A percentile compares a stretch with the other conserved stretches of the same genome.
Conservation (phyloP, 2,113 vertebrate species). For the Apus apus region DNA sequence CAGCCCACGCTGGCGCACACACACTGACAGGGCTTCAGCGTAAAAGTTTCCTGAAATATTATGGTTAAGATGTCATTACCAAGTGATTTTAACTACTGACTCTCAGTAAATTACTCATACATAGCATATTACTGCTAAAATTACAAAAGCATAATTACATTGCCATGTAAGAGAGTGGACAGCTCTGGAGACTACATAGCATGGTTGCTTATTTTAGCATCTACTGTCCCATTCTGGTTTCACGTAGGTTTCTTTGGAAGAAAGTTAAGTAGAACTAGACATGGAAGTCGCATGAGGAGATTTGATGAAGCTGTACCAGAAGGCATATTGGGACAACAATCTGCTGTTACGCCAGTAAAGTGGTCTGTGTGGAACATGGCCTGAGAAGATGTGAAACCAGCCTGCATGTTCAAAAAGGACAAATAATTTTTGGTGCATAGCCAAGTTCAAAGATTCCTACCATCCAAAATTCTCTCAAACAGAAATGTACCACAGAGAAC, state of each 20-base stretch:
- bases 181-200: not conserved
- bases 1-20: not conserved
- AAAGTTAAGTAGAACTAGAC: not conserved
- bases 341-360: not conserved
- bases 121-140: not conserved
- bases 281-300: not conserved
- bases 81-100: not conserved
- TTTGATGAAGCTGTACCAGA: not conserved
- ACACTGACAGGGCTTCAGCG: not conserved
- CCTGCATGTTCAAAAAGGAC: not conserved
- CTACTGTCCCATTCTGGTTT: not conserved
- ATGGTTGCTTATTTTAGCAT: not conserved
- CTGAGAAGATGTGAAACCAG: not conserved
- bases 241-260: not conserved
- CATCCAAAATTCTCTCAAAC: not conserved
- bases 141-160: not conserved
- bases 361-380: not conserved
- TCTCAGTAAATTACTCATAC: not conserved
- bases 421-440: not conserved
- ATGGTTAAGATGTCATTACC: not conserved
- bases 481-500: not conserved
- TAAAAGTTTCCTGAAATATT: not conserved
- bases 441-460: not conserved
- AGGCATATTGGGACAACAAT: not conserved
- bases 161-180: not conserved